These are phyloP conservation scores for Catocala nupta DNA, from an alignment of 2,888 invertebrate genomes.

Conservation along the genomic window DNA sequence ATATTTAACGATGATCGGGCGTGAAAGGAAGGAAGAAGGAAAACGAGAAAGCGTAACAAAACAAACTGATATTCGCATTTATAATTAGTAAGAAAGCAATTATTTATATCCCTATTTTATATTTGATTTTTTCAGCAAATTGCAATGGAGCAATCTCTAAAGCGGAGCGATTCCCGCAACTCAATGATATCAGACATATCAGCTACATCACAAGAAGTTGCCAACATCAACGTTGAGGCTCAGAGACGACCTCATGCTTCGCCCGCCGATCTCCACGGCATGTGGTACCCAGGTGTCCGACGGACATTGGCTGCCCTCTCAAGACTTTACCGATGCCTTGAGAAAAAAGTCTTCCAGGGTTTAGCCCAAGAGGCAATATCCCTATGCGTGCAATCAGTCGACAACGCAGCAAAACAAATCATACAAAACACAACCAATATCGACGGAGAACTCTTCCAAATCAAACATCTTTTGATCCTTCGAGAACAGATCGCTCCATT, in stretches of 20 bases:
- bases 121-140: slow-evolving; percentile 83
- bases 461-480: slow-evolving; percentile 98
- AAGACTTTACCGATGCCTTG: slow-evolving; percentile 94
- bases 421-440: slow-evolving; percentile 91
- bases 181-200: slow-evolving; percentile 90
- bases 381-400: slow-evolving; percentile 96
- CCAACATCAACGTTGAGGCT: slow-evolving; percentile 86
- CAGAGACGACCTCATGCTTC: slow-evolving; percentile 87
- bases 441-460: slow-evolving; percentile 98
- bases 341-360: slow-evolving; percentile 98
- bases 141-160: slow-evolving; percentile 86
- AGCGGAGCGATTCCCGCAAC: slow-evolving; percentile 89
- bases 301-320: slow-evolving; percentile 98
- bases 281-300: slow-evolving; percentile 99
- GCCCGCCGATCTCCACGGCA: slow-evolving; percentile 98
- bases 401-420: slow-evolving; percentile 93
- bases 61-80: no score
- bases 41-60: no score
- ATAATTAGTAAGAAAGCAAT: background rate
- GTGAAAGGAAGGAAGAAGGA: no score
- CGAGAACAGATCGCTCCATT: slow-evolving; percentile 99
- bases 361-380: slow-evolving; percentile 98
- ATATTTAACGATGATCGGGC: no score
- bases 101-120: background rate
- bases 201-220: slow-evolving; percentile 91